Evolutionary conservation across 2,113 vertebrate genomes (phyloP), one percentile per base, ranked within the genome.

Genomic region (Peromyscus maniculatus): DNA sequence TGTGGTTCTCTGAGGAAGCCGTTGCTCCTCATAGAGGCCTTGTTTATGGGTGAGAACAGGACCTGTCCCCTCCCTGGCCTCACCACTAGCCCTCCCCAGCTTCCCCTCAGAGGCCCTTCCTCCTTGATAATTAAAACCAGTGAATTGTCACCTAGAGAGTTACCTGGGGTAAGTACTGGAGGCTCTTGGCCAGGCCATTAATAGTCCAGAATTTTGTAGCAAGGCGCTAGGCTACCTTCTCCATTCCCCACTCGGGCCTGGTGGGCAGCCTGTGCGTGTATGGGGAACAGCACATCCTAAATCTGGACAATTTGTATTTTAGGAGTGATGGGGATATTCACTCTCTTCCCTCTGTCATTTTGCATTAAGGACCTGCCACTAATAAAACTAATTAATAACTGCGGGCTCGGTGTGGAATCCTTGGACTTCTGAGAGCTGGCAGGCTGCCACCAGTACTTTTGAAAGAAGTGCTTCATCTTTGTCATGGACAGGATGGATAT

Each of bases 331-430:
- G 94, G 98, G 99, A 98, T 99, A 98, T 98, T 99, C 98, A 94
- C 98, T 97, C 98, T 99, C 98, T 98, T 88, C 98, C 98, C 96
- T 96, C 97, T 99, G 99, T 99, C 99, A 99, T 99, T 98, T 98
- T 98, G 98, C 98, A 99, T 99, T 99, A 99, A 99, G 99, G 97
- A 98, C 98, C 98, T 99, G 99, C 98, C 98, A 98, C 98, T 99
- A 99, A 99, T 99, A 98, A 99, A 99, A 99, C 99, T 99, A 99
- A 99, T 99, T 99, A 99, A 99, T 99, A 99, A 99, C 98, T 98
- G 98, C 99, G 99, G 99, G 99, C 99, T 99, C 98, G 66, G 59
- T 86, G 98, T 97, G 98, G 98, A 96, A 98, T 98, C 97, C 98
- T 98, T 99, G 99, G 99, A 98, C 98, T 99, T 98, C 98, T 98